These are phyloP conservation scores for Drosophila incognita DNA, from an alignment of 2,888 invertebrate genomes.

Conservation along the genomic window DNA sequence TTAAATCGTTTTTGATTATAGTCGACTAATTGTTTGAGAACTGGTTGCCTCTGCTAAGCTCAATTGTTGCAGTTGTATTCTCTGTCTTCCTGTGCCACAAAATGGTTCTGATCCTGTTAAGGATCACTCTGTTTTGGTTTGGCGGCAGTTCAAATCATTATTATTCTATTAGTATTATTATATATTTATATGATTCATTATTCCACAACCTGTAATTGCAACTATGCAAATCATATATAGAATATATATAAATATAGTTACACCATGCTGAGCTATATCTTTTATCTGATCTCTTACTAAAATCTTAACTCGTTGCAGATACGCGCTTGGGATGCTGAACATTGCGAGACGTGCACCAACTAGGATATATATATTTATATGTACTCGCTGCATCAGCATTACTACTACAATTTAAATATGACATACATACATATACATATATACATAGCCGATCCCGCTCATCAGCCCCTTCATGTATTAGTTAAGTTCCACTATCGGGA, in stretches of 20 bases:
- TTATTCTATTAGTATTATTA: neutral
- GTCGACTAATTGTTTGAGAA: neutral
- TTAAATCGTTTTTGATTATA: neutral
- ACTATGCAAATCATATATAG: neutral
- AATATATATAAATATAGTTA: neutral
- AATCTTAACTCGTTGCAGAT: slow-evolving; percentile 87
- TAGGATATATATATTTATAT: slow-evolving; percentile 23
- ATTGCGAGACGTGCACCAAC: slow-evolving; percentile 48
- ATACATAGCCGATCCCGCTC: slow-evolving; percentile 8
- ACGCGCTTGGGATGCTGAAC: slow-evolving; percentile 89
- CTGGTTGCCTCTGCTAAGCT: neutral
- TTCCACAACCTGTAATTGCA: neutral
- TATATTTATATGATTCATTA: neutral
- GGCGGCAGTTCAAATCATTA: neutral
- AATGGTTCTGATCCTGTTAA: neutral
- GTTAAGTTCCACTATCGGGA: slow-evolving; percentile 25
- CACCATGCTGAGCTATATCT: neutral
- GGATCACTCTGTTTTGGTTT: neutral
- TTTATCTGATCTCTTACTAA: neutral
- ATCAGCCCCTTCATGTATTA: slow-evolving; percentile 20
- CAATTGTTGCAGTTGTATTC: neutral
- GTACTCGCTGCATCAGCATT: slow-evolving; percentile 50
- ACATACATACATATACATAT: slow-evolving; percentile 4
- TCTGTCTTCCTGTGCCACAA: neutral
- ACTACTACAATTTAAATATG: slow-evolving; percentile 44